These are phyloP conservation scores for Ctenopoma multispine DNA, from an alignment of 2,797 vertebrate species.

Conservation along the genomic window DNA sequence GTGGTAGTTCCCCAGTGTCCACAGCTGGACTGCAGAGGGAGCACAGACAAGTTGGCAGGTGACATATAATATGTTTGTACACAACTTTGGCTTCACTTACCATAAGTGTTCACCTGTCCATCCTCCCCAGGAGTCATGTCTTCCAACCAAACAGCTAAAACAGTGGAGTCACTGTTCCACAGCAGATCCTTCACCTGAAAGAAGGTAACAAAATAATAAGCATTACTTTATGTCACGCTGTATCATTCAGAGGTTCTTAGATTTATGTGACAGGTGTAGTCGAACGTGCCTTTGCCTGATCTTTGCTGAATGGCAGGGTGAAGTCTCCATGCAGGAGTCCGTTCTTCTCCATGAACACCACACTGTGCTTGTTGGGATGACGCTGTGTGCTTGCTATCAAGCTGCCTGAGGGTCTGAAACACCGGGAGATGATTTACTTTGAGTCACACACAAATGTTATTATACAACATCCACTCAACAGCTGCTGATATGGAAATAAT, in stretches of 20 bases:
- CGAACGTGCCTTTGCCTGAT: conserved; percentile 86
- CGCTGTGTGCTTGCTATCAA: conserved; percentile 92
- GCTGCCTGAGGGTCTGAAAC: conserved; percentile 91
- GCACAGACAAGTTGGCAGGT: rapidly evolving
- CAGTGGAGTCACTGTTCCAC: conserved; percentile 93
- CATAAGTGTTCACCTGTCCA: conserved; percentile 75
- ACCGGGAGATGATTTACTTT: neutral
- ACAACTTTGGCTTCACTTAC: too few relatives aligned
- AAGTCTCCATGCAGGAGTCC: conserved; percentile 97
- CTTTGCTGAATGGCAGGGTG: conserved; percentile 89
- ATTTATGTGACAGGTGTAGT: rapidly evolving
- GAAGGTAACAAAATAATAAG: neutral
- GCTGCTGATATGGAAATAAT: neutral
- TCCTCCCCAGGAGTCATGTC: conserved; percentile 81
- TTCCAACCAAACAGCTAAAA: conserved; percentile 93
- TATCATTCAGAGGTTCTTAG: neutral
- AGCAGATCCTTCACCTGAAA: conserved; percentile 91
- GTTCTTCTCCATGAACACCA: conserved; percentile 98
- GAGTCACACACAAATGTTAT: neutral
- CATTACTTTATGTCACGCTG: too few relatives aligned
- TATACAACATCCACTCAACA: neutral
- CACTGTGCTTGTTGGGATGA: conserved; percentile 92
- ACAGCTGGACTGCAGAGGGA: conserved; percentile 90
- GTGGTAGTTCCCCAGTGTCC: conserved; percentile 94
- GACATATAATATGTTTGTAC: too few relatives aligned